Percentiles rank a stretch among this genome's conserved stretches.
Evolutionary conservation across 2,113 vertebrate genomes (phyloP).

Genomic region (Salvelinus namaycush): DNA sequence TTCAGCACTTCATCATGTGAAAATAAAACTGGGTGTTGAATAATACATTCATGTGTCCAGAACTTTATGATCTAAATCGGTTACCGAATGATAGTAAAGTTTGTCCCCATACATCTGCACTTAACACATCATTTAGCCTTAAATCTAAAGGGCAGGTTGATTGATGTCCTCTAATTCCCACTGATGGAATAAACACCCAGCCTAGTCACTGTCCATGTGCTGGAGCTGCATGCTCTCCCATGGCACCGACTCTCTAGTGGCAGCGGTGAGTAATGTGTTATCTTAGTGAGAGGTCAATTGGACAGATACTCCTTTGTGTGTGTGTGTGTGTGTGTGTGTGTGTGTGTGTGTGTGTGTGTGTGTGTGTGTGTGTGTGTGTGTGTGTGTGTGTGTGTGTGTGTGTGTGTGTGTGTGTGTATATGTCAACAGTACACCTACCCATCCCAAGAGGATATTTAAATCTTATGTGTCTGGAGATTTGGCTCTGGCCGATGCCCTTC

Average conservation of each 20-base stretch:
- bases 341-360: too few species aligned
- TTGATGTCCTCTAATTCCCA: not conserved
- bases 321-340: too few species aligned
- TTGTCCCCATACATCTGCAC: not conserved
- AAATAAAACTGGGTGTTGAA: too few species aligned
- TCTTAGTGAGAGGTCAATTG: constrained; percentile 15
- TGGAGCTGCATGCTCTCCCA: not conserved
- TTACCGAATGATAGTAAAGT: too few species aligned
- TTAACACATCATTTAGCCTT: constrained; percentile 36
- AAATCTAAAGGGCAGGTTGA: constrained; percentile 29
- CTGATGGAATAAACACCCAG: not conserved
- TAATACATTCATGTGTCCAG: too few species aligned
- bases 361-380: too few species aligned
- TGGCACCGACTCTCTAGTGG: not conserved
- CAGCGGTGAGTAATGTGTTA: constrained; percentile 14
- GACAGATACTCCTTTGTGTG: constrained; percentile 20
- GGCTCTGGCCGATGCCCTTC: not conserved
- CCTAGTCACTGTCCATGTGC: not conserved
- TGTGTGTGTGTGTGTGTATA: too few species aligned
- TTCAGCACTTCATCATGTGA: too few species aligned
- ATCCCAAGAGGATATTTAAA: not conserved
- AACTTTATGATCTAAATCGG: too few species aligned
- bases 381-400: too few species aligned
- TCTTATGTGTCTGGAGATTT: constrained; percentile 9
- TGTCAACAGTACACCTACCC: not conserved